A percentile compares a stretch with the other conserved stretches of the same genome.
These are phyloP conservation scores for Danaus melanippus DNA, from an alignment of 1,140 invertebrate species.

Conservation along the genomic window DNA sequence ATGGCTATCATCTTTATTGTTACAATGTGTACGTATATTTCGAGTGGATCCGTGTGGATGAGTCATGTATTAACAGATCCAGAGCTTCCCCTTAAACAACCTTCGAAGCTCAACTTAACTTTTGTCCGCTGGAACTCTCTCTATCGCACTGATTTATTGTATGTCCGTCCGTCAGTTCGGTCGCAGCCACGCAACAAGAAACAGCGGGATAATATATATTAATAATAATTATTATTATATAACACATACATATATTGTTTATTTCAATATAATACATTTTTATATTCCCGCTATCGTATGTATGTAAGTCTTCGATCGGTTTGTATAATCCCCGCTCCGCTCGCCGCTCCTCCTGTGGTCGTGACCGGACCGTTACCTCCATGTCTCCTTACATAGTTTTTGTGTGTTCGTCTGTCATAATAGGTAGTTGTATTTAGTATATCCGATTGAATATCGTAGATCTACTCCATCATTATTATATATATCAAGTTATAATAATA, in stretches of 20 bases:
- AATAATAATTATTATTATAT: too few relatives aligned
- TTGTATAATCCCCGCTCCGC: slow-evolving; percentile 3
- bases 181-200: neutral
- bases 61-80: too few relatives aligned
- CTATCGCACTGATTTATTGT: slow-evolving; percentile 54
- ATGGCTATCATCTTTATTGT: too few relatives aligned
- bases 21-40: too few relatives aligned
- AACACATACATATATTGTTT: too few relatives aligned
- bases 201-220: neutral
- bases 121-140: slow-evolving; percentile 42
- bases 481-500: too few relatives aligned
- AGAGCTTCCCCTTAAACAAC: slow-evolving; percentile 32
- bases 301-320: too few relatives aligned
- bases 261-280: too few relatives aligned
- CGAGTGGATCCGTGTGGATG: too few relatives aligned
- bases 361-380: slow-evolving; percentile 1
- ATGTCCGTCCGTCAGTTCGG: slow-evolving; percentile 27
- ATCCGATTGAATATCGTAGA: neutral
- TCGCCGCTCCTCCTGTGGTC: slow-evolving; percentile 11
- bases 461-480: too few relatives aligned
- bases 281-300: too few relatives aligned
- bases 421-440: slow-evolving; percentile 41
- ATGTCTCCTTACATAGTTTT: slow-evolving; percentile 36
- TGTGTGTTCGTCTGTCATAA: slow-evolving; percentile 43
- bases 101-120: slow-evolving; percentile 26